Percentiles rank a stretch among this genome's conserved stretches.
Evolutionary conservation across 2,113 vertebrate species (phyloP).

Genomic region (Ophthalmolycus amberensis): DNA sequence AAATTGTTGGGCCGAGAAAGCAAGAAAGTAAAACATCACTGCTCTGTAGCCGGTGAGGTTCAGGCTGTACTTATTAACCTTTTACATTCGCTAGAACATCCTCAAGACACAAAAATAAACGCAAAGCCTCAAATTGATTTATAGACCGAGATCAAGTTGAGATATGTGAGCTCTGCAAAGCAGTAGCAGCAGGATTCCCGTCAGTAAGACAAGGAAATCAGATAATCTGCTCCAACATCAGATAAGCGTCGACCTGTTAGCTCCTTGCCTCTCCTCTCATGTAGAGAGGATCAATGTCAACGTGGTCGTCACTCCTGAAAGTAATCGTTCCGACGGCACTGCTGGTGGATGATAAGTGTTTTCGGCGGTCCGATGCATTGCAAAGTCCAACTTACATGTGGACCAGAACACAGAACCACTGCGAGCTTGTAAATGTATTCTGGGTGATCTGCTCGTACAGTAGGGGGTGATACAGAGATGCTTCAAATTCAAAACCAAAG

Average conservation of each 20-base stretch:
- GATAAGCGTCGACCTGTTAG: slow-evolving; percentile 68
- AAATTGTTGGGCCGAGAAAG: slow-evolving; percentile 3
- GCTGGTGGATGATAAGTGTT: background rate
- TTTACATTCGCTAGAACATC: slow-evolving; percentile 43
- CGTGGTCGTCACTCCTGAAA: slow-evolving; percentile 58
- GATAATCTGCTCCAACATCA: slow-evolving; percentile 69
- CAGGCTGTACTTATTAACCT: slow-evolving; percentile 18
- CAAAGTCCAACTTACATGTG: slow-evolving; percentile 9
- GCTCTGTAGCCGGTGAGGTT: slow-evolving; percentile 1
- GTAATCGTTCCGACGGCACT: slow-evolving; percentile 40
- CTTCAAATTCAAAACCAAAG: background rate
- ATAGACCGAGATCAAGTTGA: slow-evolving; percentile 60
- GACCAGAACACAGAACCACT: background rate
- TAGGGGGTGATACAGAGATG: background rate
- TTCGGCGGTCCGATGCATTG: background rate
- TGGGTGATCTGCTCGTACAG: background rate
- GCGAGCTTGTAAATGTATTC: background rate
- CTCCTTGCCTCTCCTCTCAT: slow-evolving; percentile 58
- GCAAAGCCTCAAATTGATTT: slow-evolving; percentile 63
- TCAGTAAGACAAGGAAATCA: slow-evolving; percentile 73
- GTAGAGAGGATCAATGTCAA: slow-evolving; percentile 70
- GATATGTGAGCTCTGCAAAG: slow-evolving; percentile 66
- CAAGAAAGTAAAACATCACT: background rate
- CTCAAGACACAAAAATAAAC: slow-evolving; percentile 57
- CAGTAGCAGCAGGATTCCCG: slow-evolving; percentile 67